phyloP scores from a whole-genome alignment of 2,888 invertebrate genomes.

The Carcina quercana region DNA sequence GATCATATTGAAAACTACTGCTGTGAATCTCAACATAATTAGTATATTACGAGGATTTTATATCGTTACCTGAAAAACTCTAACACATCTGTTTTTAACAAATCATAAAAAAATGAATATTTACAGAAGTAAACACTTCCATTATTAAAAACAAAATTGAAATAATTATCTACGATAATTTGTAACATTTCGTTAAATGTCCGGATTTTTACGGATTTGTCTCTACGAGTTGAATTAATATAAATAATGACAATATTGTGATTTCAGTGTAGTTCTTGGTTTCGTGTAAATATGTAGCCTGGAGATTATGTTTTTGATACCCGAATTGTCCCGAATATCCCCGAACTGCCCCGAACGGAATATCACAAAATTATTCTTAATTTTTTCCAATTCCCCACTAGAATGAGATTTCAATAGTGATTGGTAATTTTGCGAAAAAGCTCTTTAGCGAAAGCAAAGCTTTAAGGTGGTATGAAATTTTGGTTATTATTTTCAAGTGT shows the following conservation, averaged over 20 bases:
- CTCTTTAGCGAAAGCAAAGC: conserved; percentile 64
- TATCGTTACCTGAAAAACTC: conserved; percentile 61
- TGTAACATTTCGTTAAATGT: conserved; percentile 12
- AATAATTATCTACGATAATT: conserved; percentile 3
- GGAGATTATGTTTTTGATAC: conserved; percentile 22
- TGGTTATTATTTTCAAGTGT: no score
- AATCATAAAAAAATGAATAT: conserved; percentile 9
- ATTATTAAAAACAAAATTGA: neutral
- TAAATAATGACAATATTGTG: conserved; percentile 5
- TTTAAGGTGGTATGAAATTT: no score
- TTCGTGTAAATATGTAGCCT: conserved; percentile 1
- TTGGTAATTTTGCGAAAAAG: conserved; percentile 41
- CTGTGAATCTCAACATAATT: conserved; percentile 24
- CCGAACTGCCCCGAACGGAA: no score
- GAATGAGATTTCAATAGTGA: conserved; percentile 17
- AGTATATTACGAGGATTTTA: conserved; percentile 1
- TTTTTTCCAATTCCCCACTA: no score
- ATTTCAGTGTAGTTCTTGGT: conserved; percentile 21
- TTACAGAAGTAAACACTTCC: conserved; percentile 10
- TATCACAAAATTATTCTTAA: no score
- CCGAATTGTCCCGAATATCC: no score
- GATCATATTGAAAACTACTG: conserved; percentile 50
- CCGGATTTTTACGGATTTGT: conserved; percentile 55
- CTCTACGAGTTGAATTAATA: conserved; percentile 4
- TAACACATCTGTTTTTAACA: conserved; percentile 21